These are phyloP conservation scores for Narcine bancroftii DNA, from an alignment of 2,113 vertebrate species.

Conservation along the genomic window DNA sequence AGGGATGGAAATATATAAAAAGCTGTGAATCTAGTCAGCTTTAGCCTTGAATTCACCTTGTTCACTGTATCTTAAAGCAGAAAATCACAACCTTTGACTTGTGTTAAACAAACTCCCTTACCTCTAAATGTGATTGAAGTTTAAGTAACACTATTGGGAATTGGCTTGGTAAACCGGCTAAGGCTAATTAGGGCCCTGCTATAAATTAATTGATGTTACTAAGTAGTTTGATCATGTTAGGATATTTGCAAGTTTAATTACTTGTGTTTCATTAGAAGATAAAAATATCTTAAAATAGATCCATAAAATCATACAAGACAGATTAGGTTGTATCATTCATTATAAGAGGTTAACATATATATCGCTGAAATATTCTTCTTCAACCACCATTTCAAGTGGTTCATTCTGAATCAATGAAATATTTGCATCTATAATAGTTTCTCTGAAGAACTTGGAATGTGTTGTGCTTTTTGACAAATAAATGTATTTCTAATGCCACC, in stretches of 20 bases:
- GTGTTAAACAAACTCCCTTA: neutral
- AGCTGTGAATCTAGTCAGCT: neutral
- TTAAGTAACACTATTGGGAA: neutral
- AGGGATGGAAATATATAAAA: neutral
- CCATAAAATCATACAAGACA: neutral
- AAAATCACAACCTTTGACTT: neutral
- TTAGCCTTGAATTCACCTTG: neutral
- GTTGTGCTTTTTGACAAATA: too few relatives aligned
- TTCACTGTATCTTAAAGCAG: neutral
- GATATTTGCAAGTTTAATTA: neutral
- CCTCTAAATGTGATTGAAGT: neutral
- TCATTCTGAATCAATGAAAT: neutral
- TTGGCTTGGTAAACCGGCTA: neutral
- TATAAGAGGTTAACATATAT: too few relatives aligned
- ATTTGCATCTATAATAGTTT: too few relatives aligned
- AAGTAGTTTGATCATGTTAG: neutral
- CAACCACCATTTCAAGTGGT: neutral
- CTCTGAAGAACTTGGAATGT: too few relatives aligned
- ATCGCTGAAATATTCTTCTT: too few relatives aligned
- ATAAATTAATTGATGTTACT: neutral
- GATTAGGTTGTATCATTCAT: neutral
- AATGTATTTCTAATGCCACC: too few relatives aligned
- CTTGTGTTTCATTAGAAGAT: neutral
- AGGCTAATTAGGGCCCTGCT: neutral
- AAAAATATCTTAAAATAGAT: too few relatives aligned